phyloP scores from a whole-genome alignment of 2,888 invertebrate species.

The Zygothrica quintamaculata region DNA sequence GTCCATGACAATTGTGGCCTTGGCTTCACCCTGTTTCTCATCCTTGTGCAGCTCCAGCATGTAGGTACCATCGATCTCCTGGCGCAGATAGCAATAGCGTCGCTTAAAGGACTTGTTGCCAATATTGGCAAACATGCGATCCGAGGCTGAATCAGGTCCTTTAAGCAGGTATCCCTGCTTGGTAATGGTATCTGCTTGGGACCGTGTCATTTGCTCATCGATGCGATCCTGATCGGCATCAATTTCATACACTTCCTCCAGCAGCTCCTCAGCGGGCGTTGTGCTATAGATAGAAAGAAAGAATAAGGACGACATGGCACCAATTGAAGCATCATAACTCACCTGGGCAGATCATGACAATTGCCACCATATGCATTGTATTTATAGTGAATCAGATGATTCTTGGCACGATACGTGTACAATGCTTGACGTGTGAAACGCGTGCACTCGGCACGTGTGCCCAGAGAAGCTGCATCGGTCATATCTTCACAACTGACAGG shows the following conservation, averaged over 20 bases:
- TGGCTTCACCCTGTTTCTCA: conserved; percentile 95
- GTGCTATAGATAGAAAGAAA: conserved; percentile 66
- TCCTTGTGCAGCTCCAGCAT: conserved; percentile 97
- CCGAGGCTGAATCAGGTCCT: conserved; percentile 95
- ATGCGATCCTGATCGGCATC: conserved; percentile 93
- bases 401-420: conserved; percentile 92
- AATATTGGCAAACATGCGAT: conserved; percentile 95
- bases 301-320: no score
- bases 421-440: conserved; percentile 87
- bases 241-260: conserved; percentile 95
- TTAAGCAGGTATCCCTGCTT: conserved; percentile 96
- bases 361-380: conserved; percentile 94
- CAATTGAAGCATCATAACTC: conserved; percentile 56
- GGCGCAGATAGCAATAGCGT: conserved; percentile 93
- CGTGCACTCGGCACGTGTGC: conserved; percentile 84
- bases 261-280: conserved; percentile 86
- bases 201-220: conserved; percentile 88
- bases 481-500: conserved; percentile 28
- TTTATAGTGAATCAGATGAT: conserved; percentile 96
- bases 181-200: conserved; percentile 91
- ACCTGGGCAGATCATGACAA: conserved; percentile 94
- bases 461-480: conserved; percentile 32
- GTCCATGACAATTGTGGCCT: conserved; percentile 96
- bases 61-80: conserved; percentile 96
- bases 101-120: conserved; percentile 97